Percentiles rank a stretch among this genome's conserved stretches.
Conservation (phyloP, 2,113 vertebrate genomes). For the Chamaea fasciata region DNA sequence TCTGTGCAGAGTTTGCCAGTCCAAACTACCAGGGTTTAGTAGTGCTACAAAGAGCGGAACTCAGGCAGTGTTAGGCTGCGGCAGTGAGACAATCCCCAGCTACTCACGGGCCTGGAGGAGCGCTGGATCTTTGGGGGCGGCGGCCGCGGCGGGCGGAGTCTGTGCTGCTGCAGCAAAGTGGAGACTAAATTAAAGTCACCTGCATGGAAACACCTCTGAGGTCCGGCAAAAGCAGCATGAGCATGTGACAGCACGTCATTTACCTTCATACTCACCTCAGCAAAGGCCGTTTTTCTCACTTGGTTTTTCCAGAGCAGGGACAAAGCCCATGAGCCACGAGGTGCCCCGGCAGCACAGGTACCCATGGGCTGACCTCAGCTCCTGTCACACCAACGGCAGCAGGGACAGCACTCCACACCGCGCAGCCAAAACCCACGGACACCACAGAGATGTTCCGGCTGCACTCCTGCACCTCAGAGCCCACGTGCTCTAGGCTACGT, state of each 20-base stretch:
- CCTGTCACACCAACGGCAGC: neutral
- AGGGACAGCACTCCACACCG: neutral
- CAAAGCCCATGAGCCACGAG: rapidly evolving
- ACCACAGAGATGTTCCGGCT: neutral
- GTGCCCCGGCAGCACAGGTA: neutral
- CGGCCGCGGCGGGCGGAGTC: slow-evolving; percentile 74
- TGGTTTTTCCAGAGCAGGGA: neutral
- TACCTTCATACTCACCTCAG: neutral
- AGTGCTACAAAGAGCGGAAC: slow-evolving; percentile 22
- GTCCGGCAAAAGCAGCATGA: neutral
- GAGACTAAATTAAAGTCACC: slow-evolving; percentile 67
- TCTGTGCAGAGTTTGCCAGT: slow-evolving; percentile 40
- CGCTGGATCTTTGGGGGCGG: slow-evolving; percentile 83
- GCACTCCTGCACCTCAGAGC: neutral
- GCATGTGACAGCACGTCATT: neutral
- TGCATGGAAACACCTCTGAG: neutral
- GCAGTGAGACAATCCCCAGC: slow-evolving; percentile 45
- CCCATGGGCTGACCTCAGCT: rapidly evolving
- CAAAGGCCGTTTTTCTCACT: neutral
- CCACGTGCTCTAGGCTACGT: neutral
- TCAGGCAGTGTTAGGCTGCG: slow-evolving; percentile 73
- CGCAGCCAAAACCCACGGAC: neutral
- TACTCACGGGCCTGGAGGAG: slow-evolving; percentile 82
- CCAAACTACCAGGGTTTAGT: slow-evolving; percentile 71
- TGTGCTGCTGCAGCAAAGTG: slow-evolving; percentile 80